A percentile compares a stretch with the other conserved stretches of the same genome.
These are phyloP conservation scores for Catharus ustulatus DNA, from an alignment of 2,797 vertebrate genomes.

Conservation along the genomic window DNA sequence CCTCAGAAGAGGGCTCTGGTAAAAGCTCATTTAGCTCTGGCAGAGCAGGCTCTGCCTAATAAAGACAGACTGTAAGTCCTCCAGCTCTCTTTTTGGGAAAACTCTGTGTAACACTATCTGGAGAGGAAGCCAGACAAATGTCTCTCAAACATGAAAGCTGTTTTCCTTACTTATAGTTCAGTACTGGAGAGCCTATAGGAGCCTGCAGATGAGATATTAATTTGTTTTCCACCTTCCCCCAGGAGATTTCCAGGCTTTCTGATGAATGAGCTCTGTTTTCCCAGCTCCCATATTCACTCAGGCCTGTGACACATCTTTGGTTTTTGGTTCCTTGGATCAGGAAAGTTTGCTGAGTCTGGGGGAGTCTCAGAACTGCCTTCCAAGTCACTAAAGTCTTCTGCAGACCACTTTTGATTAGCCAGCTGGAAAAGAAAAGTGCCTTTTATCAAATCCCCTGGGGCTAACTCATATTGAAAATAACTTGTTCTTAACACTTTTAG, in stretches of 20 bases:
- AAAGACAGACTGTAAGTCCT: neutral
- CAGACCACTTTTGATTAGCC: slow-evolving; percentile 24
- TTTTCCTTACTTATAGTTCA: neutral
- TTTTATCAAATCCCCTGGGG: slow-evolving; percentile 29
- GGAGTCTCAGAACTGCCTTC: neutral
- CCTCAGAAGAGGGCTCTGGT: neutral
- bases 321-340: slow-evolving; percentile 18
- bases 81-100: neutral
- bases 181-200: neutral
- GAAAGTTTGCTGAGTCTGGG: slow-evolving; percentile 27
- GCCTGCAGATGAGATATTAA: slow-evolving; percentile 12
- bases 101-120: neutral
- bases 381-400: slow-evolving; percentile 29
- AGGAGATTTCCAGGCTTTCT: slow-evolving; percentile 16
- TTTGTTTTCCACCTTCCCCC: slow-evolving; percentile 18
- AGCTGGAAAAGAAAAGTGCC: slow-evolving; percentile 37
- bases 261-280: slow-evolving; percentile 12
- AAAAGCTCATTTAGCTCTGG: neutral
- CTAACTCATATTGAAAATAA: slow-evolving; percentile 40
- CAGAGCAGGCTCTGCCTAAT: neutral
- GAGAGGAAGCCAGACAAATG: neutral
- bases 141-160: neutral
- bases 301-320: neutral
- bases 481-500: slow-evolving; percentile 25
- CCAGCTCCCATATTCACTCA: neutral